Percentiles rank a stretch among this genome's conserved stretches.
Conservation (phyloP, 2,797 vertebrate species). For the Galaxias olidus region DNA sequence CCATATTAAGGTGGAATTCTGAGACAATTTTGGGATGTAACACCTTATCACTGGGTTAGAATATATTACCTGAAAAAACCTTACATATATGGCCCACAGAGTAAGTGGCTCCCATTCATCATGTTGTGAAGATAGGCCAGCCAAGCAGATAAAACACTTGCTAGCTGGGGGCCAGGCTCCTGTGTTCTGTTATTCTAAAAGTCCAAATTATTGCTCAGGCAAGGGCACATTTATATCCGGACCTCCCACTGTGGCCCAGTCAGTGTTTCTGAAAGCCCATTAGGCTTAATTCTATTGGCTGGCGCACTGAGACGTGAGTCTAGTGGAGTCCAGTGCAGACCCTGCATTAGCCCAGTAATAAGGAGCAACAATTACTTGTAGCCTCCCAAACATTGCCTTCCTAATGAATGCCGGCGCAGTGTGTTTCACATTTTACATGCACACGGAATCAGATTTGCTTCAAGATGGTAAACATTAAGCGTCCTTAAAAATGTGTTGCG, state of each 20-base stretch:
- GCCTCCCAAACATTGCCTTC: neutral
- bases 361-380: neutral
- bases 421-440: slow-evolving; percentile 20
- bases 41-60: neutral
- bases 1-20: neutral
- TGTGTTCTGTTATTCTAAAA: slow-evolving; percentile 33
- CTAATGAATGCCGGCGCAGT: slow-evolving; percentile 1
- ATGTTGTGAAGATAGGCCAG: neutral
- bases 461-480: slow-evolving; percentile 36
- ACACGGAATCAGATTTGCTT: slow-evolving; percentile 20
- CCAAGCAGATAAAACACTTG: slow-evolving; percentile 17
- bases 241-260: slow-evolving; percentile 26
- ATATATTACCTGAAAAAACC: neutral
- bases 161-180: slow-evolving; percentile 18
- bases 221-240: slow-evolving; percentile 36
- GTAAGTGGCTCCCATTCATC: slow-evolving; percentile 5
- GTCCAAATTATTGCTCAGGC: slow-evolving; percentile 37
- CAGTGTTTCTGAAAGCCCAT: slow-evolving; percentile 20
- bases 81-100: neutral
- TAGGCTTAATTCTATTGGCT: slow-evolving; percentile 12
- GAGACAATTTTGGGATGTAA: neutral
- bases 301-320: neutral
- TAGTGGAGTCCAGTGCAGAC: neutral
- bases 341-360: neutral
- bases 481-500: slow-evolving; percentile 33